Percentiles rank a stretch among this genome's conserved stretches.
Evolutionary conservation across 2,888 invertebrate genomes (phyloP).

Genomic region (Cordilura impudica): DNA sequence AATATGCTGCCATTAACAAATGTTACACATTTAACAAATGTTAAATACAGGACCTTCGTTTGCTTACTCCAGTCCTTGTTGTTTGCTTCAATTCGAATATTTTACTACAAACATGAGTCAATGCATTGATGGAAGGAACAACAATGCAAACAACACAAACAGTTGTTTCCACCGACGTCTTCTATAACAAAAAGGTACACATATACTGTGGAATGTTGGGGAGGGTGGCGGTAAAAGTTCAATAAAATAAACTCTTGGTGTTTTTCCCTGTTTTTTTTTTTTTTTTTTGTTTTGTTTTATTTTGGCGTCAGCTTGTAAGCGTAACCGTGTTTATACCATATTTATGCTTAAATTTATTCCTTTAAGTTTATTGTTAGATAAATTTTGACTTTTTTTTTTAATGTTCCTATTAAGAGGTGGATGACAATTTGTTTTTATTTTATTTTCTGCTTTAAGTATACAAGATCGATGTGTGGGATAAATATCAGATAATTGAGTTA

Average conservation of each 20-base stretch:
- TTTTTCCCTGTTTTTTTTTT: slow-evolving; percentile 22
- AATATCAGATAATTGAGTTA: too few relatives aligned
- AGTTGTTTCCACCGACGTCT: slow-evolving; percentile 22
- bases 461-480: too few relatives aligned
- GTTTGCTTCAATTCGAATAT: neutral
- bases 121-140: slow-evolving; percentile 57
- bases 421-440: neutral
- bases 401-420: neutral
- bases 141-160: too few relatives aligned
- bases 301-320: slow-evolving; percentile 62
- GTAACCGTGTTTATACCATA: slow-evolving; percentile 62
- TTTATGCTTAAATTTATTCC: slow-evolving; percentile 47
- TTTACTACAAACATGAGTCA: slow-evolving; percentile 53
- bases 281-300: slow-evolving; percentile 16
- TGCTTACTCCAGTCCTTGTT: slow-evolving; percentile 12
- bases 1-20: slow-evolving; percentile 61
- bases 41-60: slow-evolving; percentile 44
- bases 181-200: slow-evolving; percentile 27
- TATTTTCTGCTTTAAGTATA: too few relatives aligned
- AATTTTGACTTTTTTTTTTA: slow-evolving; percentile 19
- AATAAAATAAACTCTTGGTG: slow-evolving; percentile 45
- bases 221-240: slow-evolving; percentile 27
- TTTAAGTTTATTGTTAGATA: slow-evolving; percentile 34
- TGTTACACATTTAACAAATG: slow-evolving; percentile 58
- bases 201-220: slow-evolving; percentile 16